These are phyloP conservation scores for Leptogaster cylindrica DNA, from an alignment of 2,888 invertebrate species.

Conservation along the genomic window DNA sequence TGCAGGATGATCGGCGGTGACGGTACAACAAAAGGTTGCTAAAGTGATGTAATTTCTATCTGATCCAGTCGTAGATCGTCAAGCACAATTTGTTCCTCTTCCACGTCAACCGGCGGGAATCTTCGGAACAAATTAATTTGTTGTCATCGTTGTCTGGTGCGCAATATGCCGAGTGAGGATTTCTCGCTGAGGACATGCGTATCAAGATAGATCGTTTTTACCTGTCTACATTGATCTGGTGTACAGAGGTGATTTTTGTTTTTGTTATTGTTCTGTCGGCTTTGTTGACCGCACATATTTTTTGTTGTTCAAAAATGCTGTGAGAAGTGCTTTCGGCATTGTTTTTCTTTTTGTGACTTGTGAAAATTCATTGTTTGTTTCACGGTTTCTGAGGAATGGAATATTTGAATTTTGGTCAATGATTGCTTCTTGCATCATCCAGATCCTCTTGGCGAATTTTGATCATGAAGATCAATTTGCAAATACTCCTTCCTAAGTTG, in stretches of 20 bases:
- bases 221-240: no score
- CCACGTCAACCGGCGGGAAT: neutral
- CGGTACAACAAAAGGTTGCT: conserved; percentile 27
- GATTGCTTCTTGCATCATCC: no score
- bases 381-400: neutral
- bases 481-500: no score
- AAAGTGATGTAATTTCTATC: conserved; percentile 15
- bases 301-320: neutral
- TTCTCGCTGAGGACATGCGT: no score
- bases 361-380: conserved; percentile 17
- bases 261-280: neutral
- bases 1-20: conserved; percentile 1
- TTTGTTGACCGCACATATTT: neutral
- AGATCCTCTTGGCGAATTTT: no score
- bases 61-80: conserved; percentile 1
- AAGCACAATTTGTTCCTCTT: neutral
- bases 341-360: neutral
- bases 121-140: neutral
- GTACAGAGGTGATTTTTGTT: neutral
- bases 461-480: no score
- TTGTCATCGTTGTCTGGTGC: neutral
- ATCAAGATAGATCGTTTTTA: neutral
- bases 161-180: no score
- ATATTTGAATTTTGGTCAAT: neutral
- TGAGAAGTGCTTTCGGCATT: neutral